phyloP scores from a whole-genome alignment of 2,113 vertebrate species.

The Antennarius striatus region DNA sequence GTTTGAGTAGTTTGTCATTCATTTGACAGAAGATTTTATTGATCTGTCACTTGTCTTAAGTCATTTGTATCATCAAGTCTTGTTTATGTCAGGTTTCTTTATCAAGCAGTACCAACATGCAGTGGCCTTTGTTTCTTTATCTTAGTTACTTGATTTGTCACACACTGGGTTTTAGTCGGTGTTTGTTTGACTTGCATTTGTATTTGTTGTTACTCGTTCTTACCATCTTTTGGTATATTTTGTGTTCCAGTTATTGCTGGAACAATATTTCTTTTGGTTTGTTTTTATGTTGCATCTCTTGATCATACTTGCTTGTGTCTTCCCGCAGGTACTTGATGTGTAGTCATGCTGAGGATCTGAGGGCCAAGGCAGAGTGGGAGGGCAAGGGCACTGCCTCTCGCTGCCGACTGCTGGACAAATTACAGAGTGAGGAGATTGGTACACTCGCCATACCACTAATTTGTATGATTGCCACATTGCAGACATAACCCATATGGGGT shows the following conservation, averaged over 20 bases:
- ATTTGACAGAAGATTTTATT: constrained; percentile 8
- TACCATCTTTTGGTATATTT: background rate
- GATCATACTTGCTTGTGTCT: constrained; percentile 9
- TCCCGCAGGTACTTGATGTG: constrained; percentile 95
- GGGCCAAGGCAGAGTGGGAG: constrained; percentile 98
- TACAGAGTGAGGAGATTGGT: constrained; percentile 87
- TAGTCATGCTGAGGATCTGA: constrained; percentile 95
- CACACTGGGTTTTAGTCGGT: too few species aligned
- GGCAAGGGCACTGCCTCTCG: constrained; percentile 95
- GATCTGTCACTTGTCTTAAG: background rate
- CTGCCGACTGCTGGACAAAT: constrained; percentile 95
- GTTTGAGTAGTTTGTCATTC: background rate
- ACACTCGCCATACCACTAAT: too few species aligned
- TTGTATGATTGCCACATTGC: too few species aligned
- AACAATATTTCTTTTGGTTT: too few species aligned
- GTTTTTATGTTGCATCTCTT: background rate
- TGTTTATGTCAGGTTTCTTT: too few species aligned
- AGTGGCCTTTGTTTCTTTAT: too few species aligned
- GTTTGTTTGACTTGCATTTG: too few species aligned
- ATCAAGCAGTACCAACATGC: too few species aligned
- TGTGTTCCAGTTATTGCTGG: background rate
- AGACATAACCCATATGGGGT: too few species aligned
- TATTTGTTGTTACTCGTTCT: too few species aligned
- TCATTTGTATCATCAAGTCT: background rate
- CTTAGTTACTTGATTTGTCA: too few species aligned